These are phyloP conservation scores for Cebidichthys violaceus DNA, from an alignment of 2,113 vertebrate genomes.

Conservation along the genomic window DNA sequence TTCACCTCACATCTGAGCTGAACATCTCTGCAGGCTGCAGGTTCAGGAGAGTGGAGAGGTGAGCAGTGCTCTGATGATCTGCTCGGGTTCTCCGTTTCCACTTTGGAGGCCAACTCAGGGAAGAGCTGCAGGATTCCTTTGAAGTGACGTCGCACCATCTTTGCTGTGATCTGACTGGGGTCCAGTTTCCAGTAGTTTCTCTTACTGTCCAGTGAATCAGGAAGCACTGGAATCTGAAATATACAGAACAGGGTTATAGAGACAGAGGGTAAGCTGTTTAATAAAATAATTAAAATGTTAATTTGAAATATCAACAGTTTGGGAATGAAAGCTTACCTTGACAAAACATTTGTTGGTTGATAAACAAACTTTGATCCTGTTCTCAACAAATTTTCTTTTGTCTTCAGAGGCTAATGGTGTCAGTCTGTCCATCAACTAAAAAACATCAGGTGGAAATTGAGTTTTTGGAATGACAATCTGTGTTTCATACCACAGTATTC, in stretches of 20 bases:
- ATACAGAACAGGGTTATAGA: background rate
- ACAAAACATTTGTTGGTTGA: slow-evolving; percentile 77
- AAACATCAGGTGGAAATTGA: slow-evolving; percentile 4
- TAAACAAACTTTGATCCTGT: slow-evolving; percentile 78
- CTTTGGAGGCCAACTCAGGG: slow-evolving; percentile 56
- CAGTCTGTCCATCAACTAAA: slow-evolving; percentile 77
- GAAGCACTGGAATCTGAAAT: slow-evolving; percentile 69
- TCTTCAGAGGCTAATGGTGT: slow-evolving; percentile 55
- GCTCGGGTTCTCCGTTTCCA: background rate
- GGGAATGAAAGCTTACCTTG: slow-evolving; percentile 64
- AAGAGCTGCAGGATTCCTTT: slow-evolving; percentile 69
- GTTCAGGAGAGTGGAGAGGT: background rate
- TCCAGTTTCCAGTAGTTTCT: slow-evolving; percentile 80
- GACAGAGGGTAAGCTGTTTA: background rate
- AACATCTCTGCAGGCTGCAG: slow-evolving; percentile 1
- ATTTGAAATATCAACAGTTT: background rate
- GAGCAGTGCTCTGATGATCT: background rate
- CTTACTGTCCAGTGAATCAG: slow-evolving; percentile 57
- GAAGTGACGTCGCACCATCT: slow-evolving; percentile 80
- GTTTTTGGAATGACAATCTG: background rate
- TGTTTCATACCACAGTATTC: background rate
- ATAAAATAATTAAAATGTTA: background rate
- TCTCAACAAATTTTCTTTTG: slow-evolving; percentile 65
- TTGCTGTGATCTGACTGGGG: slow-evolving; percentile 54
- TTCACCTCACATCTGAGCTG: slow-evolving; percentile 49